Base-by-base conservation (phyloP, 2,888 invertebrate species). In the Trachelus troglodyta region DNA sequence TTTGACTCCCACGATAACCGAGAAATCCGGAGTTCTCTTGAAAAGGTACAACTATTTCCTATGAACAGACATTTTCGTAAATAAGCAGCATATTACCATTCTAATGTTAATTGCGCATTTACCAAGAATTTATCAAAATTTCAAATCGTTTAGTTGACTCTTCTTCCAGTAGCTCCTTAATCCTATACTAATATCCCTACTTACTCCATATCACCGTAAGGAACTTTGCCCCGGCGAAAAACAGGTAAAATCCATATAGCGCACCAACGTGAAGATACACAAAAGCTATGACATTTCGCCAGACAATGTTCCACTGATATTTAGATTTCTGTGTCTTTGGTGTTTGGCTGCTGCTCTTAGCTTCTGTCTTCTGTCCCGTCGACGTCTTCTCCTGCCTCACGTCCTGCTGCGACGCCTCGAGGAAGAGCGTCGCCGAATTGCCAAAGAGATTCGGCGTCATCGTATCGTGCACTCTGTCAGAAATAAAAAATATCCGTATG, bases 231-330 rank as follows among this genome's bases (percentile, higher is more conserved):
- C 91, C 92, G 33, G 92, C 91, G 79, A 93, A 88, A 35, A 93
- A 88, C 23, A 95, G 91, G 87, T 94, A 95, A 0, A 95, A 69
- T 23, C 94, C 95, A 85, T 95, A 96, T 0, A 95, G 15, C 0
- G 94, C 93, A 0, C 93, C 94, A 9, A 93, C 87, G 89, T 97
- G 97, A 71, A 97, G 92, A 85, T 96, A 94, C 2, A 94, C 85
- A 87, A 97, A 96, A 11, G 95, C 94, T 4, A 95, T 88, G 0
- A 96, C 95, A 90, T 97, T 97, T 89, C 95, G 94, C 96, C 97
- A 97, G 1, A 96, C 96, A 83, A 97, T 95, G 84, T 95, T 93
- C 94, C 95, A 94, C 76, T 93, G 93, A 76, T 91, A 91, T 69
- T 87, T 88, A 1, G 87, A 73, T 76, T 69, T 33, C 33, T 15